Base-by-base conservation (phyloP, 2,888 invertebrate species). In the Pyrrhosoma nymphula region DNA sequence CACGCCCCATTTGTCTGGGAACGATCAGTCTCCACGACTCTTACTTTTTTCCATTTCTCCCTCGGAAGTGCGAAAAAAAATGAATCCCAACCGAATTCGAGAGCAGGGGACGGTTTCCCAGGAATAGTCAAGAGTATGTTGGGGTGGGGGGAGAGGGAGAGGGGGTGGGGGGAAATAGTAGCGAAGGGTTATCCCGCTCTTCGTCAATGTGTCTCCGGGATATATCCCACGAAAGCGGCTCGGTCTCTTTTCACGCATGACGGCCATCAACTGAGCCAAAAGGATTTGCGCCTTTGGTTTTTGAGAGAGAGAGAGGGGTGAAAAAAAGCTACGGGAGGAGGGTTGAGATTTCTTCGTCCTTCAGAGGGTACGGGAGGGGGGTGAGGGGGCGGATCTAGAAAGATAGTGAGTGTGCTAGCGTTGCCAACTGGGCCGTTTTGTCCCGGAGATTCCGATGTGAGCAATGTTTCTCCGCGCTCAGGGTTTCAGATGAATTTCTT, bases 261-360 rank as follows among this genome's bases (percentile, higher is more conserved):
- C 91, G 91, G 60, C 63, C 56, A 63, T 91, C 91, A 63, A 63
- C 91, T 63, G 56, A 91, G 63, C 35, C 18, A 39, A 47, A 91
- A 91, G 63, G 91, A 91, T 91, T 91, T 91, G 63, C 56, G 90
- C 90, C 23, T 47, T 47, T 30, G 60, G 90, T 4, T 35, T 18
- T 47, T 47, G 47, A 47, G 47, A 47, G 47, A 47, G 47, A 47
- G 60, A 60, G 23, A 0, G 35, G 56, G 47, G 35, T 26, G 56
- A 18, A 35, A 20, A 35, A 56, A n/a, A 60, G 8, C 39, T 1
- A n/a, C 12, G 39, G 88, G 82, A 26, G 6, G 60, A 60, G 20
- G n/a, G 69, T 69, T 69, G 69, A 69, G 69, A 69, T 69, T 69
- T n/a, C 69, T 69, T 69, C 69, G 26, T 0, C 69, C 26, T 12